Evolutionary conservation across 2,888 invertebrate species (phyloP), one percentile per base, ranked within the genome.

Genomic region (Eupsilia transversa): DNA sequence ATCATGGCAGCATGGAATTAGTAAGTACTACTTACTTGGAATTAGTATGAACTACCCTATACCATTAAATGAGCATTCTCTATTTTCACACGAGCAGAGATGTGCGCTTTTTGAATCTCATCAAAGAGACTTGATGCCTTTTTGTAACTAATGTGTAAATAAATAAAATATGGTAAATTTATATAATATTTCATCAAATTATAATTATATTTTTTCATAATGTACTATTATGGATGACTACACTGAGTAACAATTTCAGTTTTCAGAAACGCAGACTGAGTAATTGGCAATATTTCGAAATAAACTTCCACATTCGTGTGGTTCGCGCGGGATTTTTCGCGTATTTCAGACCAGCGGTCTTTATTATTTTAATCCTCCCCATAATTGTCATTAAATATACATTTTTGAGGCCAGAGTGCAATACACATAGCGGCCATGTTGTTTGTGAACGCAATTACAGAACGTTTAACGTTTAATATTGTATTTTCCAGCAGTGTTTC

Each of bases 391-490:
- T 80, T 80, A 83, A 82, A 83, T 73, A 82, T 86, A 89, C 86
- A 86, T 90, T 88, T 89, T 89, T 90, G 90, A 88, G 87, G 86
- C 75, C 79, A 60, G 46, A 46, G 63, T 35, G 72, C 54, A 72
- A 72, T 71, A 56, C 52, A 64, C 41, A 52, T 57, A 70, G 66
- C 83, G 86, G 86, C 91, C 91, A 90, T 91, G 90, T 86, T 85
- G 88, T 89, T 88, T 89, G 85, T 91, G n/a, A 72, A 69, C 63
- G 72, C 63, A 76, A 72, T 82, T 80, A 80, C 80, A 71, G 56
- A 67, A 35, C 82, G 69, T 81, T 84, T 84, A 85, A 84, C 86
- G 86, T 90, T 91, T 88, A 87, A 91, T 88, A 89, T 84, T 82
- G 77, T 80, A 75, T 75, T 76, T 69, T 73, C 43, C 56, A 69